Evolutionary conservation across 37 sponge, comb jelly and placozoan genomes (phyloP).

Genomic region (Chondrosia reniformis): DNA sequence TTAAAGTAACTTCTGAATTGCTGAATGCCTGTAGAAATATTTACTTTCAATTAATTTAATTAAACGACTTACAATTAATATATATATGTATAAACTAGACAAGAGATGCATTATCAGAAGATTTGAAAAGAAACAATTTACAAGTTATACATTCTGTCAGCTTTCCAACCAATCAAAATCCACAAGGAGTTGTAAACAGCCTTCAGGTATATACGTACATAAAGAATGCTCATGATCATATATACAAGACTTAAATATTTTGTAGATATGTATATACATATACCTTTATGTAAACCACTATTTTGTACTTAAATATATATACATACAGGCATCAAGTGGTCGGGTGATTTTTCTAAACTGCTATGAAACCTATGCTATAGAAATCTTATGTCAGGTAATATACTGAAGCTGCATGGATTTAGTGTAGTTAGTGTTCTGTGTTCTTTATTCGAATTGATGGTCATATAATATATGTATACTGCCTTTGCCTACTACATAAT

Average conservation of each 20-base stretch:
- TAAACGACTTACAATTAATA: too few species aligned
- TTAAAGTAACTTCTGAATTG: neutral
- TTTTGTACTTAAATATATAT: neutral
- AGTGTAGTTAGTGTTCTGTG: too few species aligned
- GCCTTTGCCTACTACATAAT: too few species aligned
- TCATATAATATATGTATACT: too few species aligned
- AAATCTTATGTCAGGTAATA: conserved; percentile 66
- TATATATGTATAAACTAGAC: neutral
- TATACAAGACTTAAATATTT: neutral
- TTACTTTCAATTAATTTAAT: too few species aligned
- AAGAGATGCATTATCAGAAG: neutral
- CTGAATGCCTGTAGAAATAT: too few species aligned
- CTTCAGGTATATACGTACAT: neutral
- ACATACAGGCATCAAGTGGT: conserved; percentile 42
- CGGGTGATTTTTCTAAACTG: conserved; percentile 58
- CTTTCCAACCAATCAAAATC: neutral
- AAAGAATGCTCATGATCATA: neutral
- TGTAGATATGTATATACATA: neutral
- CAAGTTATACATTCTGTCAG: neutral
- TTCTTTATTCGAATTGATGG: too few species aligned
- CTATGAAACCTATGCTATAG: conserved; percentile 33
- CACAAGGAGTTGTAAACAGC: neutral
- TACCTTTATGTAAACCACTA: neutral
- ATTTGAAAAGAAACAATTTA: neutral
- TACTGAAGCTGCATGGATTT: too few species aligned